Percentiles rank a stretch among this genome's conserved stretches.
These are phyloP conservation scores for Epinotia ramella DNA, from an alignment of 2,888 invertebrate species.

Conservation along the genomic window DNA sequence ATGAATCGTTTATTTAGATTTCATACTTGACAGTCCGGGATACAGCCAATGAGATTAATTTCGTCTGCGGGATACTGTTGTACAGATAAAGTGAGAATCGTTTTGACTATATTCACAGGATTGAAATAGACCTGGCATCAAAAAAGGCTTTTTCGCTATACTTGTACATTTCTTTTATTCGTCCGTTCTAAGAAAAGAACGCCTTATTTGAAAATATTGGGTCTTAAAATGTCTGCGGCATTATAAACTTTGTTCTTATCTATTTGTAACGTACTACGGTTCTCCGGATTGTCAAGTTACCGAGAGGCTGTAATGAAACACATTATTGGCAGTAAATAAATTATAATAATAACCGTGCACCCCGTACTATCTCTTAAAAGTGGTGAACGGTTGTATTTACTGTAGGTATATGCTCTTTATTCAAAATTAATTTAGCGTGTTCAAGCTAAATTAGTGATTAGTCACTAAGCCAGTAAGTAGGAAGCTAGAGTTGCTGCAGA, in stretches of 20 bases:
- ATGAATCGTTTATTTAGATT: not conserved
- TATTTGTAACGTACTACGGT: not conserved
- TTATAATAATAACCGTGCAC: not conserved
- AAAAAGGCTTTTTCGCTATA: too few species aligned
- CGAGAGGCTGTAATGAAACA: not conserved
- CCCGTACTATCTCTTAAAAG: not conserved
- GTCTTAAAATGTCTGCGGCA: not conserved
- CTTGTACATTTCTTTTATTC: too few species aligned
- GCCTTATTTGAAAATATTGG: too few species aligned
- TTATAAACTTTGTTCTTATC: not conserved
- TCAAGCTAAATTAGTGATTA: not conserved
- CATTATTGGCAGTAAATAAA: not conserved
- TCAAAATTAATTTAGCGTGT: not conserved
- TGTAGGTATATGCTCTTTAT: not conserved
- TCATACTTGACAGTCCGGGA: not conserved
- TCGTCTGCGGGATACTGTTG: not conserved
- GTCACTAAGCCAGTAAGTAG: not conserved
- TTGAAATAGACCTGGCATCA: too few species aligned
- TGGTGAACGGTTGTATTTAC: not conserved
- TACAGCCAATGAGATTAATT: not conserved
- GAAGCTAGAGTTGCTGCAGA: not conserved
- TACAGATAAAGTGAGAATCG: too few species aligned
- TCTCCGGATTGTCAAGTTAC: not conserved
- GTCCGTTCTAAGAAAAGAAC: too few species aligned
- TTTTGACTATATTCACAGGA: too few species aligned